Evolutionary conservation across 2,797 vertebrate genomes (phyloP), one percentile per base, ranked within the genome.

Genomic region (Emydoidea blandingii): DNA sequence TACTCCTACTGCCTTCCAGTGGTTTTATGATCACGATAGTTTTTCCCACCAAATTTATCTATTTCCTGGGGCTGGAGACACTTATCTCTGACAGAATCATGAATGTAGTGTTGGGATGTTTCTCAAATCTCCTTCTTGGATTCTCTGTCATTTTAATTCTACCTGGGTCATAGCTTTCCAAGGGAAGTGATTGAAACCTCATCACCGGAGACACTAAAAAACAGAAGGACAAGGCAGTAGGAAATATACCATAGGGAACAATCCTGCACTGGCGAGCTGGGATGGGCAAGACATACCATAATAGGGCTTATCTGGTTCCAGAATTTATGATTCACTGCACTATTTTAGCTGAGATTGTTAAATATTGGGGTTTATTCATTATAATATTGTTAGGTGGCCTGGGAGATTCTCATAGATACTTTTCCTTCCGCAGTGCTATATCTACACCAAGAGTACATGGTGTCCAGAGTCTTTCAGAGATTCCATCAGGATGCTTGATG

Each of bases 181-280:
- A 54, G 34, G 57, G 9, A 31, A 68, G 31, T 16, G 53, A 34
- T 0, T 2, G 16, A 56, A 31, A 50, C 11, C 29, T 37, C 14
- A 23, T n/a, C 16, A 18, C 5, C 54, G n/a, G 41, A 21, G 78
- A 78, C 0, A 0, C n/a, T 41, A 53, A 49, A 74, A 85, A 83
- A 57, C 37, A 44, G 37, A 44, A 47, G 12, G 27, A 47, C 74
- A 44, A 0, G 0, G 49, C 19, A 57, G 25, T 2, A 49, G 12
- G 50, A 44, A 91, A 59, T 3, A 3, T 3, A 15, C 0, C 0
- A 14, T 34, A 57, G 27, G 34, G 79, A 91, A 47, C 23, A 79
- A 79, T 34, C 53, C 53, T 81, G 10, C 34, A 16, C 47, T 5
- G 18, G 18, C n/a, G 31, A 53, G n/a, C 41, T 57, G 31, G 41